Percentiles rank a stretch among this genome's conserved stretches.
phyloP scores from a whole-genome alignment of 2,113 vertebrate species.

The Bathybates hornii region DNA sequence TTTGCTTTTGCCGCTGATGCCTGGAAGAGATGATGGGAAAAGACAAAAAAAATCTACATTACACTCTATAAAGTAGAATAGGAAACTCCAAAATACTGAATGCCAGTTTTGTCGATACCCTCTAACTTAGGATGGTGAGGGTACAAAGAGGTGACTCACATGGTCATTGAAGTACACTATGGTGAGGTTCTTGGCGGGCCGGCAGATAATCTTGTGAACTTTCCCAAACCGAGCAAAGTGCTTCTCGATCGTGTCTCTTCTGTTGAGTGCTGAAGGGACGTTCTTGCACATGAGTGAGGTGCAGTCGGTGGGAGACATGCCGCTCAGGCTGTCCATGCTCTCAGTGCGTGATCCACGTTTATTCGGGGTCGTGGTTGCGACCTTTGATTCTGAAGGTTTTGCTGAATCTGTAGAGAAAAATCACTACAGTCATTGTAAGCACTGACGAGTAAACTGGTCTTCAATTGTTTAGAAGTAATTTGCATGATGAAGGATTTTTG shows the following conservation, averaged over 20 bases:
- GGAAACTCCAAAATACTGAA: background rate
- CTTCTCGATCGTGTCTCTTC: constrained; percentile 72
- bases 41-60: background rate
- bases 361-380: background rate
- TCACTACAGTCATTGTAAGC: background rate
- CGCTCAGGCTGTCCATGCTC: constrained; percentile 70
- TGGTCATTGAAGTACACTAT: constrained; percentile 84
- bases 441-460: background rate
- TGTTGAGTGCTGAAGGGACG: constrained; percentile 76
- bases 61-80: background rate
- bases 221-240: constrained; percentile 81
- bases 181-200: constrained; percentile 74
- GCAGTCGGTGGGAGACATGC: constrained; percentile 62
- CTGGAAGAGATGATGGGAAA: constrained; percentile 57
- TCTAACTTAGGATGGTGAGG: background rate
- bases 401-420: background rate
- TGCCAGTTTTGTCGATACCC: background rate
- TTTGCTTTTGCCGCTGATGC: constrained; percentile 81
- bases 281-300: constrained; percentile 79
- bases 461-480: background rate
- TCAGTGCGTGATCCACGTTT: constrained; percentile 61
- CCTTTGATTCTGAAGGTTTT: background rate
- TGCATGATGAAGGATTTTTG: background rate
- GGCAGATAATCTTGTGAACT: constrained; percentile 75
- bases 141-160: constrained; percentile 66